Evolutionary conservation across 2,888 invertebrate species (phyloP), one percentile per base, ranked within the genome.

Genomic region (Tenthredo notha): DNA sequence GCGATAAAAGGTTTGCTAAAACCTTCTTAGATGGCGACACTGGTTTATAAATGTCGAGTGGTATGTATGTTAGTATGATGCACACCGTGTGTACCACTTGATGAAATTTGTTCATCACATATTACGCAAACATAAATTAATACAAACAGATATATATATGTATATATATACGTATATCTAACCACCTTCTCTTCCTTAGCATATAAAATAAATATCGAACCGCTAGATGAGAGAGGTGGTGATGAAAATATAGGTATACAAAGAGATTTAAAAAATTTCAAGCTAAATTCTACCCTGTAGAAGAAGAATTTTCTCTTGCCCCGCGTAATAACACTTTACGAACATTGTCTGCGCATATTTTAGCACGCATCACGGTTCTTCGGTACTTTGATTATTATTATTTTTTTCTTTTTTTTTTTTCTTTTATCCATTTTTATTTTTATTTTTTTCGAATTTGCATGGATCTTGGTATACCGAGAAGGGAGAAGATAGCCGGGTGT

Each of bases 21-120:
- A 70, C 10, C 9, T 67, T 47, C 67, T 83, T 33, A 83, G 83
- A 83, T 83, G 83, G 83, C 83, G 83, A 67, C 67, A 83, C 83
- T 29, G 25, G 83, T 83, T 83, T 37, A 7, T 61, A 58, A 33
- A 61, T 33, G 25, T 40, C 61, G 58, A 80, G 61, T 80, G 58
- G 12, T n/a, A 33, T 21, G 21, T n/a, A n/a, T n/a, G n/a, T n/a
- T n/a, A n/a, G n/a, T n/a, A 37, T 54, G 33, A 5, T 5, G 72
- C 40, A 65, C 29, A 29, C 5, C 21, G 21, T 58, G n/a, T 58
- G 7, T 58, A 58, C n/a, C 15, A n/a, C 10, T 61, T 10, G 54
- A 54, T 54, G 54, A 54, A 54, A 54, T 54, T 54, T 54, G 47
- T 54, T 54, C 7, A 54, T 54, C 54, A 2, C n/a, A n/a, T n/a